Percentiles rank a stretch among this genome's conserved stretches.
Evolutionary conservation across 92 coral and sea anemone species (phyloP).

Genomic region (Porites evermanni): DNA sequence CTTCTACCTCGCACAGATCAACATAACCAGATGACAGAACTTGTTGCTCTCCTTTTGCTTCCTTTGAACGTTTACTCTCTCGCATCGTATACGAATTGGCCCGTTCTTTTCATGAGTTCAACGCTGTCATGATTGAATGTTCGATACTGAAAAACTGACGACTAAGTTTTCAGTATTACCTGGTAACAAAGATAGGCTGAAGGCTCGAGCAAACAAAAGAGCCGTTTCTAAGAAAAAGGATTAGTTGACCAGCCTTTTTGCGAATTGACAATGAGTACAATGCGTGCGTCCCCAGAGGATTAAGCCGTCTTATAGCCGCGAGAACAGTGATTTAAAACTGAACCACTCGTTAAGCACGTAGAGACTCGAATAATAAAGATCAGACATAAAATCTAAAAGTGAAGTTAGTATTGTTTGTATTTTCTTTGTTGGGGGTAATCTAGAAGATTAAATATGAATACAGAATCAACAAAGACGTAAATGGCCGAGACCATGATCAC

Average conservation of each 20-base stretch:
- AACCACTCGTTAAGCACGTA: not conserved
- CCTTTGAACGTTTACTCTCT: slow-evolving; percentile 5
- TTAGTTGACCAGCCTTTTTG: slow-evolving; percentile 3
- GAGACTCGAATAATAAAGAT: not conserved
- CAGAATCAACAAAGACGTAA: not conserved
- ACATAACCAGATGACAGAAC: not conserved
- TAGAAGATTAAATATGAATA: not conserved
- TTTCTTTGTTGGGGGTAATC: not conserved
- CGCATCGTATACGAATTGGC: slow-evolving; percentile 1
- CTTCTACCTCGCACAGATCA: not conserved
- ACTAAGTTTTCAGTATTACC: slow-evolving; percentile 16
- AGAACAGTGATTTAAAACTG: slow-evolving; percentile 9
- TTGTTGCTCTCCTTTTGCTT: not conserved
- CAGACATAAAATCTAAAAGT: not conserved
- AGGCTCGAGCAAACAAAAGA: slow-evolving; percentile 32
- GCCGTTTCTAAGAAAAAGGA: slow-evolving; percentile 45
- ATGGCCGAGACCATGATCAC: not conserved
- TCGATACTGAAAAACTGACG: slow-evolving; percentile 13
- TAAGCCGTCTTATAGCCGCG: not conserved
- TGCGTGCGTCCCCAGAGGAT: slow-evolving; percentile 10
- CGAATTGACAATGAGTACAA: not conserved
- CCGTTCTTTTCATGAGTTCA: not conserved
- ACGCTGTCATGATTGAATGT: slow-evolving; percentile 4
- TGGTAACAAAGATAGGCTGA: slow-evolving; percentile 18
- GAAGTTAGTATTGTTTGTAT: not conserved